These are phyloP conservation scores for Emmelina monodactyla DNA, from an alignment of 2,888 invertebrate species.

Conservation along the genomic window DNA sequence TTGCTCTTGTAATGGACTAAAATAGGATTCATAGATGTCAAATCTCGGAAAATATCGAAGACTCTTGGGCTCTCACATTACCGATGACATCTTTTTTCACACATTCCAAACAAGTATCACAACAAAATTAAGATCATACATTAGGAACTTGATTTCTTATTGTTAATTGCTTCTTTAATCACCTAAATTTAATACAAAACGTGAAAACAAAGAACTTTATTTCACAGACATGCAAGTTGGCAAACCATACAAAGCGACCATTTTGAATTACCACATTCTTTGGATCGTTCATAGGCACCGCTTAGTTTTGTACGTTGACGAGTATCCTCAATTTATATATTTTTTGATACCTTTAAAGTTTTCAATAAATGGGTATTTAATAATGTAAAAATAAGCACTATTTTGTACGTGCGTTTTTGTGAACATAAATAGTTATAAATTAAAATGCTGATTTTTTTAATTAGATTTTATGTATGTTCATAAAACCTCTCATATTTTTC, in stretches of 20 bases:
- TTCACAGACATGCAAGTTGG: conserved; percentile 68
- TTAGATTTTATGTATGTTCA: too few relatives aligned
- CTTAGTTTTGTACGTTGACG: too few relatives aligned
- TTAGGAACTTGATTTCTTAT: background rate
- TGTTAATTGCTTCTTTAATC: conserved; percentile 18
- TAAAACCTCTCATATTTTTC: too few relatives aligned
- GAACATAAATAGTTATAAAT: too few relatives aligned
- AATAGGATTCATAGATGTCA: conserved; percentile 43
- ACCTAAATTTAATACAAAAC: conserved; percentile 31
- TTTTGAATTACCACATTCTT: conserved; percentile 80
- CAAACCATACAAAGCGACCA: conserved; percentile 74
- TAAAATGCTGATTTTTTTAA: too few relatives aligned
- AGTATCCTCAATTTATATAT: too few relatives aligned
- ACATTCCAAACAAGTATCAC: conserved; percentile 25
- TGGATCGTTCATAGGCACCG: conserved; percentile 52
- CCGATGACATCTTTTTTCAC: conserved; percentile 57
- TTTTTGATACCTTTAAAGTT: too few relatives aligned
- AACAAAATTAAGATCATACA: background rate
- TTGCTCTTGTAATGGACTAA: conserved; percentile 34
- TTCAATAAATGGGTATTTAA: too few relatives aligned
- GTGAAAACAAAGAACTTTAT: conserved; percentile 62
- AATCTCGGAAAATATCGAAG: conserved; percentile 52
- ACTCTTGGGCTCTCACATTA: conserved; percentile 61
- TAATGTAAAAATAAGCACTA: too few relatives aligned
- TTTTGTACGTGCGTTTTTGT: too few relatives aligned